phyloP scores from a whole-genome alignment of 2,888 invertebrate species.

The Nemurella pictetii region DNA sequence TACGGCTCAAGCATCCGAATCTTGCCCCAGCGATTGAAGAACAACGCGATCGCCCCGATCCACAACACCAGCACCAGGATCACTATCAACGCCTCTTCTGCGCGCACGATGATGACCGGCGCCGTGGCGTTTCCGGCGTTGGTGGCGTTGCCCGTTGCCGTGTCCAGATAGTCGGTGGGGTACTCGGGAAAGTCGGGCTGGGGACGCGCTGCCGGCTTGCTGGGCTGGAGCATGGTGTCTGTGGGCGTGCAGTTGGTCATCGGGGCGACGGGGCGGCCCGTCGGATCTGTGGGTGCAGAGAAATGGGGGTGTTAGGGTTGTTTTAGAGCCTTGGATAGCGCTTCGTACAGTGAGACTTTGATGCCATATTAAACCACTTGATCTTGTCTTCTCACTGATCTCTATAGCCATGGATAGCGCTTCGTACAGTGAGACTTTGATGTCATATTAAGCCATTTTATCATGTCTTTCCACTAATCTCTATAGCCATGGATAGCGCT shows the following conservation, averaged over 20 bases:
- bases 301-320: neutral
- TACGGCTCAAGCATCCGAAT: slow-evolving; percentile 91
- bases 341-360: too few relatives aligned
- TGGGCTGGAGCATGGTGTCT: neutral
- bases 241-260: neutral
- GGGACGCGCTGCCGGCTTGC: too few relatives aligned
- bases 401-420: too few relatives aligned
- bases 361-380: too few relatives aligned
- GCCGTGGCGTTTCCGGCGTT: slow-evolving; percentile 27
- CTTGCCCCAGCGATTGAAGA: slow-evolving; percentile 95
- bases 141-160: neutral
- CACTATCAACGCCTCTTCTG: slow-evolving; percentile 84
- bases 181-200: too few relatives aligned
- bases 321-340: too few relatives aligned
- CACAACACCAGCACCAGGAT: slow-evolving; percentile 82
- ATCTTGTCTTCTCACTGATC: too few relatives aligned
- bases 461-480: too few relatives aligned
- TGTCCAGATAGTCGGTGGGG: neutral
- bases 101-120: slow-evolving; percentile 74
- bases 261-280: neutral
- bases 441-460: too few relatives aligned
- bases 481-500: too few relatives aligned
- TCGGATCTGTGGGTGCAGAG: neutral
- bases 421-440: too few relatives aligned
- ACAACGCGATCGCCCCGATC: slow-evolving; percentile 86